Evolutionary conservation across 2,888 invertebrate species (phyloP).

Genomic region (Acrocera orbiculus): DNA sequence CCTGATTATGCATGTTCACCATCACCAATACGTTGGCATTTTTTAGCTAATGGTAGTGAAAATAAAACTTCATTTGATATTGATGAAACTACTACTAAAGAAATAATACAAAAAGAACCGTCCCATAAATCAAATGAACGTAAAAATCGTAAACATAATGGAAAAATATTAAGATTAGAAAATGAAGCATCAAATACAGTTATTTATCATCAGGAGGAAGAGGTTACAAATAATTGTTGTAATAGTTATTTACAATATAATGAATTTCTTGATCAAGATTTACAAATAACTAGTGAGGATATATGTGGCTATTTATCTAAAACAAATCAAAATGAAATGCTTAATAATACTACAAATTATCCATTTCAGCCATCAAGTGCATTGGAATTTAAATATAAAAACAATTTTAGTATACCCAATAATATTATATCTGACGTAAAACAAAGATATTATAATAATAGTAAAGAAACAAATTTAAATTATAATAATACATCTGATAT

Average conservation of each 20-base stretch:
- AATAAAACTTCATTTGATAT: slow-evolving; percentile 23
- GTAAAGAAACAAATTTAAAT: slow-evolving; percentile 29
- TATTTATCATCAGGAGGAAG: slow-evolving; percentile 30
- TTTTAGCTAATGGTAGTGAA: slow-evolving; percentile 25
- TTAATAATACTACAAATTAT: slow-evolving; percentile 29
- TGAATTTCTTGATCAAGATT: slow-evolving; percentile 28
- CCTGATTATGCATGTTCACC: slow-evolving; percentile 31
- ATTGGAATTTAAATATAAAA: slow-evolving; percentile 30
- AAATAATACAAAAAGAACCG: slow-evolving; percentile 5
- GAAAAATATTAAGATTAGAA: no score
- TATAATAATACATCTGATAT: slow-evolving; percentile 18
- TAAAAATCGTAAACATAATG: slow-evolving; percentile 1
- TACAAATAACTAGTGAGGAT: slow-evolving; percentile 31
- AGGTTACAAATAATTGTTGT: slow-evolving; percentile 30
- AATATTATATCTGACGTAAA: no score
- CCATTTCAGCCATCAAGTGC: slow-evolving; percentile 30
- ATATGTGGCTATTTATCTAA: slow-evolving; percentile 30
- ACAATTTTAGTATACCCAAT: slow-evolving; percentile 20
- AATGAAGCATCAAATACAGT: slow-evolving; percentile 27
- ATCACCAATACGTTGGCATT: slow-evolving; percentile 32
- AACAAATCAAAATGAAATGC: slow-evolving; percentile 24
- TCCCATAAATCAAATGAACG: slow-evolving; percentile 3
- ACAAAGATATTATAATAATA: slow-evolving; percentile 15
- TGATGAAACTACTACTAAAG: slow-evolving; percentile 15
- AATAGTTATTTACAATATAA: slow-evolving; percentile 29